Evolutionary conservation across 2,888 invertebrate species (phyloP).

Genomic region (Pachycephus smyrnensis): DNA sequence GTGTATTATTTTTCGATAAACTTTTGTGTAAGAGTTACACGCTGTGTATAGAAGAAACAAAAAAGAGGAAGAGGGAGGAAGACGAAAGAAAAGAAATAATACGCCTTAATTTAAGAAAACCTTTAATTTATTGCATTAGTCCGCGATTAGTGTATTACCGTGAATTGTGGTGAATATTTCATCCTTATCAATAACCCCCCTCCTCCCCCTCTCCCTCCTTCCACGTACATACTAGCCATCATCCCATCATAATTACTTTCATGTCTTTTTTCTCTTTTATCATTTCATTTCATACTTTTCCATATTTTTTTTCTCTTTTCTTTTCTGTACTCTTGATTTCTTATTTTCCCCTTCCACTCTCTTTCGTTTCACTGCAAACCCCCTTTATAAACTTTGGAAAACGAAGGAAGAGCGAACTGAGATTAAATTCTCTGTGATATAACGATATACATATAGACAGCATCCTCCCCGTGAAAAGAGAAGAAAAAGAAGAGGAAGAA

Average conservation of each 20-base stretch:
- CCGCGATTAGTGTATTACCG: conserved; percentile 43
- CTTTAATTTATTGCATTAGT: conserved; percentile 39
- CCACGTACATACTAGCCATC: background rate
- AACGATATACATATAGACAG: conserved; percentile 46
- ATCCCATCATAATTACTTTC: background rate
- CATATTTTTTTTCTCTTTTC: conserved; percentile 14
- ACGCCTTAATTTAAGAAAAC: background rate
- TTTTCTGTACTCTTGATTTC: conserved; percentile 8
- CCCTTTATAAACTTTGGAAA: background rate
- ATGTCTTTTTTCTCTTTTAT: conserved; percentile 15
- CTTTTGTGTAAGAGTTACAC: conserved; percentile 38
- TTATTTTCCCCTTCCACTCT: background rate
- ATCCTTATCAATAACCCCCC: conserved; percentile 3
- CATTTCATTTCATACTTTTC: background rate
- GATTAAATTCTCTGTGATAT: conserved; percentile 63
- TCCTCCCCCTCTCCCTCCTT: too few relatives aligned
- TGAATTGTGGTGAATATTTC: background rate
- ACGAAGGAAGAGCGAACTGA: conserved; percentile 31
- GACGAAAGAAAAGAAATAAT: background rate
- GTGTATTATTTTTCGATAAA: conserved; percentile 58
- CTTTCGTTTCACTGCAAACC: background rate
- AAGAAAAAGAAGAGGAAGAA: too few relatives aligned
- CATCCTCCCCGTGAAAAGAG: conserved; percentile 2
- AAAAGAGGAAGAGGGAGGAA: background rate
- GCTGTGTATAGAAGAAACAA: conserved; percentile 35